Evolutionary conservation across 2,113 vertebrate species (phyloP), one percentile per base, ranked within the genome.

Genomic region (Dromiciops gliroides): DNA sequence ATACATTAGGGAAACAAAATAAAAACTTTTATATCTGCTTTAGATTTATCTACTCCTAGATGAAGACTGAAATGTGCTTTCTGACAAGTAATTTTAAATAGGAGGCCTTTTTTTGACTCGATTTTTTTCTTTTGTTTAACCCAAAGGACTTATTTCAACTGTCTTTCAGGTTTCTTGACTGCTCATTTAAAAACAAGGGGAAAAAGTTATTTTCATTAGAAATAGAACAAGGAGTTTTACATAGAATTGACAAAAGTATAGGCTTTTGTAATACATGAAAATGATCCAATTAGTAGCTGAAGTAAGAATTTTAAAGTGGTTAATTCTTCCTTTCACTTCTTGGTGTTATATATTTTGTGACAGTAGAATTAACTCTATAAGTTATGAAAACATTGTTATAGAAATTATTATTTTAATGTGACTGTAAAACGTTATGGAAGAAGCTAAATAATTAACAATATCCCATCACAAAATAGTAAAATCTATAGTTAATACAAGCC

Each of bases 21-120:
- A 19, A 51, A 96, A 47, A 96, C 93, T 92, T 94, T 37, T 98
- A 96, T 97, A 97, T 97, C 91, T 96, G 91, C 90, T n/a, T 95
- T 97, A 92, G 95, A 95, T 95, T 90, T 53, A 52, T 90, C 26
- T 95, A 24, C 94, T 97, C 98, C 97, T 95, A 97, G 96, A 94
- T 97, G 90, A 95, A 97, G 94, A 97, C 95, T 93, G 97, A 97
- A 95, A 49, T 97, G 94, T 98, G 90, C 95, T 91, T 83, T 19
- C 94, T 98, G 96, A 96, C 96, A 95, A 9, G 51, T 90, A 96
- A 95, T 95, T 88, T 95, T 97, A 91, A 97, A 92, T 96, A 92
- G 83, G 97, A 97, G 92, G 96, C 26, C 28, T 97, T 98, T 98
- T 97, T 94, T 96, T 93, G 94, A 51, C 95, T 94, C 94, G 97